A percentile compares a stretch with the other conserved stretches of the same genome.
Evolutionary conservation across 2,888 invertebrate genomes (phyloP).

Genomic region (Elysia crispata): DNA sequence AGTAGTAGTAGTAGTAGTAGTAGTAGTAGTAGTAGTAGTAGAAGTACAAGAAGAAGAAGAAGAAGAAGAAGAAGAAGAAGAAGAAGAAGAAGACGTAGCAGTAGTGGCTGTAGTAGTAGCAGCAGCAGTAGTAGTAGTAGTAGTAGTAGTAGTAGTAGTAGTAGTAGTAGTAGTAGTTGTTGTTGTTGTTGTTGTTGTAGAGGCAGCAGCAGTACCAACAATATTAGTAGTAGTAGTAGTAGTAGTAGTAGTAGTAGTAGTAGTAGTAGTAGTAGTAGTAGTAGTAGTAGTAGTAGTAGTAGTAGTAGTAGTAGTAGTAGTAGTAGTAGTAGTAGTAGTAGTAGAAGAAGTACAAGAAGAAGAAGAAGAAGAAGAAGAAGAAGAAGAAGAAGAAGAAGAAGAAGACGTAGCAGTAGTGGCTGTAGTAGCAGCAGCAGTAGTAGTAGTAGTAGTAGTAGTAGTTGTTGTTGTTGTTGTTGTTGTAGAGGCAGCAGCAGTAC

Average conservation of each 20-base stretch:
- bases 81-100: too few relatives aligned
- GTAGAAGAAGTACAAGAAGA: too few relatives aligned
- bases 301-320: conserved; percentile 13
- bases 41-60: neutral
- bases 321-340: conserved; percentile 22
- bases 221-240: too few relatives aligned
- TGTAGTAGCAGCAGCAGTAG: too few relatives aligned
- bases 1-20: conserved; percentile 17
- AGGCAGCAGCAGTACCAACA: too few relatives aligned
- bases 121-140: neutral
- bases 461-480: conserved; percentile 3
- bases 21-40: conserved; percentile 7
- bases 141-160: conserved; percentile 15
- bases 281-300: neutral
- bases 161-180: conserved; percentile 26
- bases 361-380: too few relatives aligned
- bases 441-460: conserved; percentile 28
- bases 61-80: too few relatives aligned
- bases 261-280: conserved; percentile 1
- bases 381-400: too few relatives aligned
- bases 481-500: neutral
- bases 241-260: conserved; percentile 18
- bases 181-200: conserved; percentile 13
- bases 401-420: too few relatives aligned
- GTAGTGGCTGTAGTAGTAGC: too few relatives aligned